phyloP scores from a whole-genome alignment of 2,888 invertebrate genomes.

The Hirudinaria manillensis region DNA sequence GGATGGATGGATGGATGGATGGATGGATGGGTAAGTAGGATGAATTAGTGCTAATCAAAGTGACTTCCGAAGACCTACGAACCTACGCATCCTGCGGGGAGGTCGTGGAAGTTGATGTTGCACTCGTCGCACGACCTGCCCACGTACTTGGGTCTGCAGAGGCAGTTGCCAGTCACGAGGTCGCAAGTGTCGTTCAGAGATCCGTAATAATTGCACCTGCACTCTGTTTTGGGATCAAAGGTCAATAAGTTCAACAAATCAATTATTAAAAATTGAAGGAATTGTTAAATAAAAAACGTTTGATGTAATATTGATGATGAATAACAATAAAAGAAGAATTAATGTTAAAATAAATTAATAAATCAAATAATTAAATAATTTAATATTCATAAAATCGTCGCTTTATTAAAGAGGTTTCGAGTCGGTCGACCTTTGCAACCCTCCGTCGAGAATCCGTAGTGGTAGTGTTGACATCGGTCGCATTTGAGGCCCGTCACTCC shows the following conservation, averaged over 20 bases:
- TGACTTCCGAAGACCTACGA: constrained; percentile 32
- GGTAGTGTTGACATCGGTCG: constrained; percentile 71
- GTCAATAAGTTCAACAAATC: neutral
- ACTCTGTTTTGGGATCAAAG: constrained; percentile 56
- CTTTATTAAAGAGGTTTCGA: neutral
- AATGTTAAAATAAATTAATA: neutral
- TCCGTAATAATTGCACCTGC: constrained; percentile 84
- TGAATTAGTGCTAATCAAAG: neutral
- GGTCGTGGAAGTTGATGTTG: constrained; percentile 86
- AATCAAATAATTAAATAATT: neutral
- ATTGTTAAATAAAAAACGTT: neutral
- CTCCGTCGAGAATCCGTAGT: constrained; percentile 56
- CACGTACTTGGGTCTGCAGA: constrained; percentile 66
- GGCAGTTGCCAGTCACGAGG: constrained; percentile 63
- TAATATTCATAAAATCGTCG: neutral
- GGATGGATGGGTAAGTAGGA: neutral
- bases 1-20: neutral
- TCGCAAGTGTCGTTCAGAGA: constrained; percentile 71
- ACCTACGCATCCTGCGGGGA: constrained; percentile 68
- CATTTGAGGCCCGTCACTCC: constrained; percentile 84
- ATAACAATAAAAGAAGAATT: neutral
- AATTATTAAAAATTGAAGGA: neutral
- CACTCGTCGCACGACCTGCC: constrained; percentile 89
- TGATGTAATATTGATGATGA: neutral
- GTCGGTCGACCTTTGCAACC: constrained; percentile 55